Base-by-base conservation (phyloP, 1,140 invertebrate genomes). In the Cheumatopsyche charites region DNA sequence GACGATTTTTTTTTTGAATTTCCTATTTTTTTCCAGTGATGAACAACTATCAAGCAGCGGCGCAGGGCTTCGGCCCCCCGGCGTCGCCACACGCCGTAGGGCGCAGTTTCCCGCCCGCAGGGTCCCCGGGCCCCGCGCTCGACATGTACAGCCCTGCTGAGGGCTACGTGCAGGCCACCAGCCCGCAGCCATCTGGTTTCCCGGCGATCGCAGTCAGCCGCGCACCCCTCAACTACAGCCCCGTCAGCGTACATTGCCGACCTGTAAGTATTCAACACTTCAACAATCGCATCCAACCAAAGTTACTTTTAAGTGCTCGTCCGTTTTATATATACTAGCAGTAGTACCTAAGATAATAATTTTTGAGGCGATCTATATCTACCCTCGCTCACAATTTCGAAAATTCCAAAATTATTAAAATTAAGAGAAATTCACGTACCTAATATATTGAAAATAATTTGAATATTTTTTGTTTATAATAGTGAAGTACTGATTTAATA, bases 81-180 rank as follows among this genome's bases (percentile, higher is more conserved):
- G 80, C 81, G 80, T 78, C 86, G 79, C 80, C 86, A 80, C 78
- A 85, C 84, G 84, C 86, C 77, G 87, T 92, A 77, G 88, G 90
- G 77, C 84, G 92, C 80, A 88, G 88, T n/a, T 95, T 95, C 85
- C 92, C 93, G 21, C 89, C 93, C 17, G 92, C 94, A 73, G 94
- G 94, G 81, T 95, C 93, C 71, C 94, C 94, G 43, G 91, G 91
- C 58, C 91, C 92, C 1, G 87, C 89, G 78, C 92, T 96, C 77
- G 94, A 96, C 81, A 92, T 96, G 86, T 95, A 95, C 86, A 93
- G 89, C 84, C 92, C 91, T 78, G 90, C 88, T 62, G 91, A 91
- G 80, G 93, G 93, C 80, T 96, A 96, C 82, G 94, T 95, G 79
- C 94, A 95, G 84, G 93, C 94, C 76, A 92, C 93, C 79, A 95